These are phyloP conservation scores for Trematomus bernacchii DNA, from an alignment of 2,797 vertebrate species.

Conservation along the genomic window DNA sequence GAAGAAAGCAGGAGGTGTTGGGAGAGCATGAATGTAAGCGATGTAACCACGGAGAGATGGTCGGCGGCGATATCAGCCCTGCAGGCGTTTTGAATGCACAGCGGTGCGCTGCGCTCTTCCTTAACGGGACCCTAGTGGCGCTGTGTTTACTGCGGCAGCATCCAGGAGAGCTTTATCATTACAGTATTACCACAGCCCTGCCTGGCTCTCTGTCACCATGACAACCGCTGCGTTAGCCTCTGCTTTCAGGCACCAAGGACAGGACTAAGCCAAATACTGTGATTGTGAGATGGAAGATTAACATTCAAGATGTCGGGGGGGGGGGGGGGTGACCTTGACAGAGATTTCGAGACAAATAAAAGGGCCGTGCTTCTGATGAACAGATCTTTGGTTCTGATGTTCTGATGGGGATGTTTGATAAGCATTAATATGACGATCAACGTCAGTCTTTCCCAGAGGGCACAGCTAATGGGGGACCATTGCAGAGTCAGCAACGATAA, in stretches of 20 bases:
- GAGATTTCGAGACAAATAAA: slow-evolving; percentile 25
- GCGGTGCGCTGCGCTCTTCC: slow-evolving; percentile 63
- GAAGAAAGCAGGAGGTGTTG: slow-evolving; percentile 49
- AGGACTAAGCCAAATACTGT: slow-evolving; percentile 77
- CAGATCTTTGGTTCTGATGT: slow-evolving; percentile 21
- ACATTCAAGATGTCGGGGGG: slow-evolving; percentile 30
- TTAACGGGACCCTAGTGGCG: slow-evolving; percentile 81
- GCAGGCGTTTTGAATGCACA: slow-evolving; percentile 69
- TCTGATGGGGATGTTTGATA: slow-evolving; percentile 49
- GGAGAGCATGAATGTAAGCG: slow-evolving; percentile 56
- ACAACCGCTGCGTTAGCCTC: slow-evolving; percentile 85
- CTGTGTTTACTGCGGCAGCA: slow-evolving; percentile 83
- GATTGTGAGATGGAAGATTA: slow-evolving; percentile 40
- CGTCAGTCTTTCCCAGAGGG: slow-evolving; percentile 55
- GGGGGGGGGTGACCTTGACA: slow-evolving; percentile 64
- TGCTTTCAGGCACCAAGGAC: slow-evolving; percentile 86
- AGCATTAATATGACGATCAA: slow-evolving; percentile 42
- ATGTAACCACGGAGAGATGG: slow-evolving; percentile 61
- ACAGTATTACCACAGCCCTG: slow-evolving; percentile 84
- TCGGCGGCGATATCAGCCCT: slow-evolving; percentile 69
- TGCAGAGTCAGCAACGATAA: slow-evolving; percentile 72
- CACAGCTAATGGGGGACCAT: slow-evolving; percentile 54
- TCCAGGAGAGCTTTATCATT: slow-evolving; percentile 84
- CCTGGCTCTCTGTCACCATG: slow-evolving; percentile 86
- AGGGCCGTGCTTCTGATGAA: slow-evolving; percentile 4